Evolutionary conservation across 2,888 invertebrate species (phyloP), one percentile per base, ranked within the genome.

Genomic region (Thumatha senex): DNA sequence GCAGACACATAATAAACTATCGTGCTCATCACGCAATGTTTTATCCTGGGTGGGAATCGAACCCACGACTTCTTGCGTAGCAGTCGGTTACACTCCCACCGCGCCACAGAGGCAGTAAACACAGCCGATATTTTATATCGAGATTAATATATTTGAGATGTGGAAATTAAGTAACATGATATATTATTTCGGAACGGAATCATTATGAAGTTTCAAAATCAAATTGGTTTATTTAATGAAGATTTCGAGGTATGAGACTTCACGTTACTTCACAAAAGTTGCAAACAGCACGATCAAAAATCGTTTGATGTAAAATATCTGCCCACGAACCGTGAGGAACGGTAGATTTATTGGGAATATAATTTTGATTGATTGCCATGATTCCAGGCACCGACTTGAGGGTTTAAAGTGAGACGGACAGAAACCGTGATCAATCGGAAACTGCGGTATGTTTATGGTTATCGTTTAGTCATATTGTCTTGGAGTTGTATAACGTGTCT

Each of bases 281-380:
- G 18, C 18, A 24, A 24, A 34, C 50, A 41, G 56, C 34, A 47
- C 48, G 49, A 57, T n/a, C 7, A n/a, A 10, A 41, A 45, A 70
- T 82, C 83, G 81, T 61, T 11, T 29, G 14, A 1, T 65, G 14
- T 82, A 82, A 84, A 80, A 36, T 1, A 18, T 38, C 51, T 54
- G 67, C 44, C 64, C 67, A 72, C 67, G 62, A 69, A 76, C 76
- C 78, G 76, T 77, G 82, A 80, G 81, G 76, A 72, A 60, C 73
- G 76, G 79, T 78, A 85, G 87, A 89, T 89, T 89, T 89, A 89
- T 89, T 86, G 89, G 81, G 87, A 87, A 86, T 88, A 89, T 89
- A 88, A 89, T 89, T 89, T 89, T 89, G 89, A 89, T 89, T 88
- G 89, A 89, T 89, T 80, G 88, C 73, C 74, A 59, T 69, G 77